Percentiles rank a stretch among this genome's conserved stretches.
Conservation (phyloP, 37 sponge, comb jelly and placozoan genomes). For the Cladorhizidae sp. region DNA sequence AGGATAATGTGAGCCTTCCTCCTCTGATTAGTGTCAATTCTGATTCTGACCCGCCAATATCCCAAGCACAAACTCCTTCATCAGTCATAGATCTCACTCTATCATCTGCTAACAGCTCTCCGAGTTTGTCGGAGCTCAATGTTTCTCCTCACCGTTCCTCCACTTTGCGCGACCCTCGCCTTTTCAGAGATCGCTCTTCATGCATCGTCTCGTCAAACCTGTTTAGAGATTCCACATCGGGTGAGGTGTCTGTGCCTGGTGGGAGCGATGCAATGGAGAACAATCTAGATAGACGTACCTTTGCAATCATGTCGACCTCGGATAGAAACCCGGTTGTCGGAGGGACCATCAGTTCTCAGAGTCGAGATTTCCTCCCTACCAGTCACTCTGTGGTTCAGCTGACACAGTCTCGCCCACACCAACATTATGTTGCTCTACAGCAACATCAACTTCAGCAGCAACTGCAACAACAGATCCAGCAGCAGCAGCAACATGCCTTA, state of each 20-base stretch:
- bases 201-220: background rate
- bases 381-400: constrained; percentile 1
- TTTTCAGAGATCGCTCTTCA: too few species aligned
- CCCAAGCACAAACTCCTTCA: background rate
- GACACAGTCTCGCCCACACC: background rate
- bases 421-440: background rate
- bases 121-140: background rate
- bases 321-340: background rate
- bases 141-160: background rate
- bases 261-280: too few species aligned
- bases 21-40: constrained; percentile 28
- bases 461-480: background rate
- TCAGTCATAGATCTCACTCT: constrained; percentile 32
- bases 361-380: background rate
- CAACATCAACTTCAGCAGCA: background rate
- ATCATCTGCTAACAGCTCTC: background rate
- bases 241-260: too few species aligned
- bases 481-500: background rate
- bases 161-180: background rate
- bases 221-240: background rate
- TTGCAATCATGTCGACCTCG: too few species aligned
- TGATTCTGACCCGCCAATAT: background rate
- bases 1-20: constrained; percentile 9
- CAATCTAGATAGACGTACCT: too few species aligned
- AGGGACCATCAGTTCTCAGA: background rate